A percentile compares a stretch with the other conserved stretches of the same genome.
Conservation (phyloP, 2,888 invertebrate genomes). For the Metalampra italica region DNA sequence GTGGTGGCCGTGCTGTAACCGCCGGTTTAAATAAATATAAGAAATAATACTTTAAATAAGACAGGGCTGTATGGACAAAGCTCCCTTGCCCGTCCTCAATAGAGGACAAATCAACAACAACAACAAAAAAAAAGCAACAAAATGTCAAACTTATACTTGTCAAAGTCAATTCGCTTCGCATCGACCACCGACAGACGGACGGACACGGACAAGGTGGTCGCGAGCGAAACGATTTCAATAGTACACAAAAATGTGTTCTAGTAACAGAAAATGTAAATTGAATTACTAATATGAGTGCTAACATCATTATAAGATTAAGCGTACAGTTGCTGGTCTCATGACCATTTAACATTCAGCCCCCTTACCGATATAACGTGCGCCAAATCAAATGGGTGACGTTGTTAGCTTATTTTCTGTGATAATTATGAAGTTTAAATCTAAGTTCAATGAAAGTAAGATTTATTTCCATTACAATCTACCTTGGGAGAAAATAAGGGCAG, state of each 20-base stretch:
- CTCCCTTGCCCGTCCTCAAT: no score
- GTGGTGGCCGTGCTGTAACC: no score
- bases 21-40: no score
- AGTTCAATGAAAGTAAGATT: constrained; percentile 69
- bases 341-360: constrained; percentile 51
- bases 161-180: constrained; percentile 36
- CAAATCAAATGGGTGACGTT: constrained; percentile 66
- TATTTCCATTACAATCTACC: constrained; percentile 67
- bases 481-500: constrained; percentile 63
- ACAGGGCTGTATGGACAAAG: no score
- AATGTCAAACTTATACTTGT: no score
- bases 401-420: constrained; percentile 74
- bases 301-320: constrained; percentile 39
- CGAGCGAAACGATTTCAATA: constrained; percentile 15
- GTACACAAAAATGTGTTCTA: constrained; percentile 26
- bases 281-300: constrained; percentile 56
- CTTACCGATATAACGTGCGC: constrained; percentile 30
- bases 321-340: constrained; percentile 55
- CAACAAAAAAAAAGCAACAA: no score
- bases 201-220: constrained; percentile 33
- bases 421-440: constrained; percentile 75
- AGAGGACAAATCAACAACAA: no score
- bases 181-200: no score
- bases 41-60: no score
- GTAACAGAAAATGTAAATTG: constrained; percentile 53